These are phyloP conservation scores for Chiloscyllium plagiosum DNA, from an alignment of 2,113 vertebrate species.

Conservation along the genomic window DNA sequence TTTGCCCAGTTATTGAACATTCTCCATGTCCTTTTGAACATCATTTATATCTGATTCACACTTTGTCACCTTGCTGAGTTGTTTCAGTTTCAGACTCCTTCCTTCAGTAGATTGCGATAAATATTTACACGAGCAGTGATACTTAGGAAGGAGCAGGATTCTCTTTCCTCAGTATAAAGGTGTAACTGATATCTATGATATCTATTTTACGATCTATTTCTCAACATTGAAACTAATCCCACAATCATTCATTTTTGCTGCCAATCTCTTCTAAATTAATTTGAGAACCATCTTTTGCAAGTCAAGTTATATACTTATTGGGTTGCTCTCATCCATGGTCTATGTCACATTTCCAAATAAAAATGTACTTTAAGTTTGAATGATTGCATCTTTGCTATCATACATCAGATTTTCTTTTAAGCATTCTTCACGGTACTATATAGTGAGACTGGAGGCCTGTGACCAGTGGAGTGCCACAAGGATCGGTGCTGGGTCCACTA, in stretches of 20 bases:
- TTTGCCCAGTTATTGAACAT: no score
- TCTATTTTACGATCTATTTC: neutral
- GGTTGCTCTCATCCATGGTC: neutral
- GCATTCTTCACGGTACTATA: neutral
- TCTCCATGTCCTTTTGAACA: neutral
- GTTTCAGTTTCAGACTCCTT: neutral
- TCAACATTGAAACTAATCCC: neutral
- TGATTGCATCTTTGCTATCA: neutral
- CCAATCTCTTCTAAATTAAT: neutral
- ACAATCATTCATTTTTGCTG: neutral
- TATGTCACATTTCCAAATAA: neutral
- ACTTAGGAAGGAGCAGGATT: neutral
- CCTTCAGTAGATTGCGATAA: neutral
- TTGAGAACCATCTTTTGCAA: neutral
- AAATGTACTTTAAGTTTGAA: neutral
- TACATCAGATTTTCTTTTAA: neutral
- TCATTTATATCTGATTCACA: neutral
- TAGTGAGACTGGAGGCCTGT: neutral
- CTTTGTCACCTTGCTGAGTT: neutral
- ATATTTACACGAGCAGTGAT: neutral
- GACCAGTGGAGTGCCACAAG: no score
- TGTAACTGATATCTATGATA: neutral
- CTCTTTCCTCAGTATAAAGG: neutral
- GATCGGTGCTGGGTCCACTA: no score
- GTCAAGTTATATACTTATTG: neutral